These are phyloP conservation scores for Scalopus aquaticus DNA, from an alignment of 2,113 vertebrate species.

Conservation along the genomic window DNA sequence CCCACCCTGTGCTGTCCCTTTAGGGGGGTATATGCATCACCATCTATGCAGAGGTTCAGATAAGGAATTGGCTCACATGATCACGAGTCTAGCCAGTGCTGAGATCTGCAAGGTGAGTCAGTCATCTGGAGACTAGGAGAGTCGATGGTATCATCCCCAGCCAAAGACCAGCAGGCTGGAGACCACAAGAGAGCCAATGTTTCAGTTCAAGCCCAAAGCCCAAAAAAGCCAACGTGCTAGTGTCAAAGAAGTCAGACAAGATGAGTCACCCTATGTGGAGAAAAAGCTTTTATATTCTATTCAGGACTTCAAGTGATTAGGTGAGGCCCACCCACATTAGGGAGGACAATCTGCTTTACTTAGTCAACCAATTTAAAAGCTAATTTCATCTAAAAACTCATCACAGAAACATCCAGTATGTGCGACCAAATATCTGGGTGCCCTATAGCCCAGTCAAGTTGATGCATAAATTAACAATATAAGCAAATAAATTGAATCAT, in stretches of 20 bases:
- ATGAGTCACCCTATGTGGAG: not conserved
- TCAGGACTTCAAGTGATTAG: not conserved
- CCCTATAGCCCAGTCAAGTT: not conserved
- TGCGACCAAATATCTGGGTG: not conserved
- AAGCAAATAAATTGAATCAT: not conserved
- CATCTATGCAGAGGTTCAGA: not conserved
- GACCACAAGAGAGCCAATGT: not conserved
- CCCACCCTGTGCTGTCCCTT: not conserved
- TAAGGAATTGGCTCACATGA: not conserved
- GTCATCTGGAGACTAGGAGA: not conserved
- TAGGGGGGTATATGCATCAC: too few relatives aligned
- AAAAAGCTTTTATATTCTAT: not conserved
- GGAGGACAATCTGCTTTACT: not conserved
- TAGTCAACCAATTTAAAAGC: not conserved
- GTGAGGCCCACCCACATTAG: not conserved
- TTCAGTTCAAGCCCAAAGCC: not conserved
- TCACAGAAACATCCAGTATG: not conserved
- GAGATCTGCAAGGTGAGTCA: not conserved
- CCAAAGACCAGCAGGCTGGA: not conserved
- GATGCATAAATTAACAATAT: not conserved
- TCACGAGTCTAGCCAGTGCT: not conserved
- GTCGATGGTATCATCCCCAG: not conserved
- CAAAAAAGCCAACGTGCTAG: not conserved
- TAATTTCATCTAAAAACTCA: not conserved
- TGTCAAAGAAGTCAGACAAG: not conserved